Conservation (phyloP, 2,888 invertebrate genomes). For the Dichetophora obliterata region DNA sequence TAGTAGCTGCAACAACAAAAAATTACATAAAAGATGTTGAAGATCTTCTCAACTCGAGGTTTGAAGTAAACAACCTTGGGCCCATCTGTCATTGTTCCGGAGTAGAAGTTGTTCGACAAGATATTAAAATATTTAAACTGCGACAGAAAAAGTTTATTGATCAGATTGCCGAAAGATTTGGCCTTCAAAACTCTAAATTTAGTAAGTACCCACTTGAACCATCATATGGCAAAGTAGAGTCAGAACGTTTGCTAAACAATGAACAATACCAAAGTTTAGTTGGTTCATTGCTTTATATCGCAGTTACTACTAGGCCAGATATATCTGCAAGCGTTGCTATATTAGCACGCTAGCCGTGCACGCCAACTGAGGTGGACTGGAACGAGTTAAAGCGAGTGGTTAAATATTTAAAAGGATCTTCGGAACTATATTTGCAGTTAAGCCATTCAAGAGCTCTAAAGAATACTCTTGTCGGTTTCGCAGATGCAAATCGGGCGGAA, state of each 20-base stretch:
- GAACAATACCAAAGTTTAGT: constrained; percentile 43
- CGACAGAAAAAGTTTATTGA: constrained; percentile 35
- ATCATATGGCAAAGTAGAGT: background rate
- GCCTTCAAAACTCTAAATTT: constrained; percentile 33
- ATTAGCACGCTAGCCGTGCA: constrained; percentile 37
- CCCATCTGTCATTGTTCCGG: background rate
- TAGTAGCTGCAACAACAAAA: no score
- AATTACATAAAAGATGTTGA: constrained; percentile 25
- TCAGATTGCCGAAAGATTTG: constrained; percentile 26
- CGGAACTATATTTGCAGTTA: background rate
- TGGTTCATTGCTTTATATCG: no score
- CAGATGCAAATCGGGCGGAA: background rate
- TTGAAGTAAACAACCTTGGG: constrained; percentile 34
- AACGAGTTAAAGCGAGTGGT: background rate
- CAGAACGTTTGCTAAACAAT: constrained; percentile 22
- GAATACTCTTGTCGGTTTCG: background rate
- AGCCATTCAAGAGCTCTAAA: background rate
- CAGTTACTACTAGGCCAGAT: no score
- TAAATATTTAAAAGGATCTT: background rate
- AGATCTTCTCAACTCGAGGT: constrained; percentile 2
- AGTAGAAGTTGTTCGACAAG: background rate
- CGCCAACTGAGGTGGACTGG: constrained; percentile 7
- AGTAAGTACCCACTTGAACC: constrained; percentile 28
- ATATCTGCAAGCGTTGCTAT: constrained; percentile 43
- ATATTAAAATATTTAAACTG: constrained; percentile 17